Percentiles rank a stretch among this genome's conserved stretches.
Conservation (phyloP, 1,140 invertebrate genomes). For the Trypoxylus dichotomus region DNA sequence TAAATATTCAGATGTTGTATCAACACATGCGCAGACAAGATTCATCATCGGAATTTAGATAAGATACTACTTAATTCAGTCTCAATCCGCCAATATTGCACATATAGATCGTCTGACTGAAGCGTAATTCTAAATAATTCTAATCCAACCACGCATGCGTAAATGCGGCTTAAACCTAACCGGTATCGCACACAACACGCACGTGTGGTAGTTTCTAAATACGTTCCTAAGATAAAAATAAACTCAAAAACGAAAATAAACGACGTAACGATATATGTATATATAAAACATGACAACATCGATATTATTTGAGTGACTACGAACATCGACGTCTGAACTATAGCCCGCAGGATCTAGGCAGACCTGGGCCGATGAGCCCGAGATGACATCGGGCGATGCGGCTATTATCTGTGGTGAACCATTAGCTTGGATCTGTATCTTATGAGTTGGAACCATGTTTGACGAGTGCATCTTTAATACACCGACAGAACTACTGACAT, state of each 20-base stretch:
- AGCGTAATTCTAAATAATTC: neutral
- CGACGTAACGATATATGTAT: too few relatives aligned
- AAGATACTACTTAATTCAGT: neutral
- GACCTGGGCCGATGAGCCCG: conserved; percentile 69
- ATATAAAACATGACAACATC: conserved; percentile 41
- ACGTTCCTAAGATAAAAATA: neutral
- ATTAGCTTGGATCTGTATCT: conserved; percentile 57
- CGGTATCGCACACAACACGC: too few relatives aligned
- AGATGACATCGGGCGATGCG: conserved; percentile 62
- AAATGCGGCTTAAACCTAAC: neutral
- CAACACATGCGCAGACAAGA: neutral
- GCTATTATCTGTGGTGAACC: conserved; percentile 58
- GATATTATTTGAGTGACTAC: conserved; percentile 51
- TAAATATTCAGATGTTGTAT: neutral
- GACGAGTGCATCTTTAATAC: conserved; percentile 66
- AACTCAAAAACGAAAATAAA: neutral
- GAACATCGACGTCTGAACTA: conserved; percentile 67
- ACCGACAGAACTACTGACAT: conserved; percentile 61
- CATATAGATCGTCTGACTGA: neutral
- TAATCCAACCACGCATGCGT: neutral
- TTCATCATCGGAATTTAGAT: neutral
- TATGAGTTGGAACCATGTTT: conserved; percentile 55
- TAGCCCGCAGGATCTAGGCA: conserved; percentile 68
- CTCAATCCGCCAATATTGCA: neutral
- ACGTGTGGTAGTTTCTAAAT: neutral